These are phyloP conservation scores for Lamproptera curius DNA, from an alignment of 2,888 invertebrate species.

Conservation along the genomic window DNA sequence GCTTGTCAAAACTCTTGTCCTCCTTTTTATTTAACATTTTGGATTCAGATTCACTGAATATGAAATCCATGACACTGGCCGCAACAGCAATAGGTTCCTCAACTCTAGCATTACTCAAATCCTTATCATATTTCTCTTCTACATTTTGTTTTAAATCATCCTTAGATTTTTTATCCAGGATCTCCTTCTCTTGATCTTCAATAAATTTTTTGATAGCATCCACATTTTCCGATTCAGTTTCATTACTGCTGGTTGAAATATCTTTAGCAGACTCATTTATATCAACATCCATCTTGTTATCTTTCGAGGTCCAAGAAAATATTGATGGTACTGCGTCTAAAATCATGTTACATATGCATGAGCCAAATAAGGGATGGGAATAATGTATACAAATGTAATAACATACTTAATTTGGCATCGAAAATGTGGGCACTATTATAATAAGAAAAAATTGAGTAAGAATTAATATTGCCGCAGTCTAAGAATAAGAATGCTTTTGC, in stretches of 20 bases:
- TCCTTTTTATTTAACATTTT: constrained; percentile 37
- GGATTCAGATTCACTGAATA: constrained; percentile 51
- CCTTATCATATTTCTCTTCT: constrained; percentile 3
- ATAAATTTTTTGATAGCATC: constrained; percentile 62
- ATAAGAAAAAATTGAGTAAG: too few species aligned
- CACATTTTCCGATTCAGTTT: constrained; percentile 55
- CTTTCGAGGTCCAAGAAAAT: constrained; percentile 77
- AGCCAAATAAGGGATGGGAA: too few species aligned
- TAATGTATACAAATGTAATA: too few species aligned
- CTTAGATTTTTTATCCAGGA: constrained; percentile 30
- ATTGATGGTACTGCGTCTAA: constrained; percentile 84
- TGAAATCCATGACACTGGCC: constrained; percentile 57
- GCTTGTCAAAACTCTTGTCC: constrained; percentile 30
- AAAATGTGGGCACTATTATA: too few species aligned
- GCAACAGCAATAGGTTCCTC: constrained; percentile 41
- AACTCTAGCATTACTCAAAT: constrained; percentile 16
- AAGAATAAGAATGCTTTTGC: too few species aligned
- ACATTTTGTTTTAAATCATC: not conserved
- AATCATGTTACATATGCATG: too few species aligned
- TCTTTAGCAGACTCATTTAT: constrained; percentile 15
- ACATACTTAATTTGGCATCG: too few species aligned
- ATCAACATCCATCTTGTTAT: constrained; percentile 26
- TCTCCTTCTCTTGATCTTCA: constrained; percentile 53
- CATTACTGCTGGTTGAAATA: constrained; percentile 37
- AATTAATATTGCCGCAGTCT: too few species aligned